Conservation (phyloP, 2,113 vertebrate species). For the Rhabdomys dilectus region DNA sequence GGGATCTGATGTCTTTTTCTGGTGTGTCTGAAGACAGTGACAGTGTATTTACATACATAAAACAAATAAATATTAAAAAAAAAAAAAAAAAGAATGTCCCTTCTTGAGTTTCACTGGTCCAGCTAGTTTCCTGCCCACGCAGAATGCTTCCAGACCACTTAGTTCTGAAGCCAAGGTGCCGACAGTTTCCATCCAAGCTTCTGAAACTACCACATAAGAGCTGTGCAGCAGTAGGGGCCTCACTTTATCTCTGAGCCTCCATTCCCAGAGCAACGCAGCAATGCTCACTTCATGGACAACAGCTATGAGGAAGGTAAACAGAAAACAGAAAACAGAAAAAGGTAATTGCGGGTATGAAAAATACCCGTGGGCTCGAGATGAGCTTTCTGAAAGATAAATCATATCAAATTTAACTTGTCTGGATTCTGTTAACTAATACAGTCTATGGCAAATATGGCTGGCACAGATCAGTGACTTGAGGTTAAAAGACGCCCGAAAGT, state of each 20-base stretch:
- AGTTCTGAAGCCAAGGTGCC: not conserved
- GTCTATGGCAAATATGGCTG: not conserved
- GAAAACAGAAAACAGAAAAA: not conserved
- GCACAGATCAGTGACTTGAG: not conserved
- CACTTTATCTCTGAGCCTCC: not conserved
- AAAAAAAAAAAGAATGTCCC: not conserved
- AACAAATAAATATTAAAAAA: too few relatives aligned
- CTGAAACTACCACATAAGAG: not conserved
- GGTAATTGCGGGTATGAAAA: not conserved
- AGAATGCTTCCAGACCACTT: not conserved
- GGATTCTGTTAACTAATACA: not conserved
- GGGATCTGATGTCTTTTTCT: too few relatives aligned
- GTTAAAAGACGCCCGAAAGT: too few relatives aligned
- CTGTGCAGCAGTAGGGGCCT: not conserved
- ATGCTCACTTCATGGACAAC: not conserved
- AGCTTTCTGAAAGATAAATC: not conserved
- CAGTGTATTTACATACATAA: too few relatives aligned
- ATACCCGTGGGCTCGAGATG: not conserved
- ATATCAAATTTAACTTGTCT: not conserved
- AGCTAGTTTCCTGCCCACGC: not conserved
- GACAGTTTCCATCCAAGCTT: not conserved
- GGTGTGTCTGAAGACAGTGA: too few relatives aligned
- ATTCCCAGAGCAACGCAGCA: not conserved
- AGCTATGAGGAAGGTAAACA: not conserved
- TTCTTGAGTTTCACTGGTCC: not conserved